Conservation (phyloP, 2,888 invertebrate genomes). For the Esperia sulphurella region DNA sequence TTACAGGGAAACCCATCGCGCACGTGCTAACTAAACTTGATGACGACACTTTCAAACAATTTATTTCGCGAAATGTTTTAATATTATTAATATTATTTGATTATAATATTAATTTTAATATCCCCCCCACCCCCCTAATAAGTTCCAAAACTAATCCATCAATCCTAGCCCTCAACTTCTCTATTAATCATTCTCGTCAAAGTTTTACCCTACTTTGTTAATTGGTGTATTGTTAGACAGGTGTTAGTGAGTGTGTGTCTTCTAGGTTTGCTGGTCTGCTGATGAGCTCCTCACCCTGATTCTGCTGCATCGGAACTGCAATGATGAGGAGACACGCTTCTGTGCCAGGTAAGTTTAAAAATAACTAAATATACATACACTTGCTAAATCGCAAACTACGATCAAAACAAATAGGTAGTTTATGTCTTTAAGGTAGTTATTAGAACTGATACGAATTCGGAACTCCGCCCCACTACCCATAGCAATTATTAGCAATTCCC, state of each 20-base stretch:
- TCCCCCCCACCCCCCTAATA: not conserved
- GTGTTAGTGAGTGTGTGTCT: slow-evolving; percentile 61
- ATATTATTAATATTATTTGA: not conserved
- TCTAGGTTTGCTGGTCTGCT: slow-evolving; percentile 48
- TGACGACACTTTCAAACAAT: slow-evolving; percentile 27
- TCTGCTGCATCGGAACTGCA: slow-evolving; percentile 20
- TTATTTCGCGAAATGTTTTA: slow-evolving; percentile 15
- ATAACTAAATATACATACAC: no score
- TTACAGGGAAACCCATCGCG: slow-evolving; percentile 40
- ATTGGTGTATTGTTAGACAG: slow-evolving; percentile 39
- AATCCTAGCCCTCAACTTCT: slow-evolving; percentile 7
- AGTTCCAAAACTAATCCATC: slow-evolving; percentile 1
- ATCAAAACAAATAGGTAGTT: no score
- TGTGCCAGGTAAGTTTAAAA: slow-evolving; percentile 55
- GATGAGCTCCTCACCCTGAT: slow-evolving; percentile 50
- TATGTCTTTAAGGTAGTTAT: no score
- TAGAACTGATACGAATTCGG: no score
- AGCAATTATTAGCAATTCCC: no score
- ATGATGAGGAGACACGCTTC: slow-evolving; percentile 62
- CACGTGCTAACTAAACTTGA: slow-evolving; percentile 56
- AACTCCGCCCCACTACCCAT: no score
- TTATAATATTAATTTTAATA: not conserved
- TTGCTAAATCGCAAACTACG: no score
- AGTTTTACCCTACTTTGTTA: slow-evolving; percentile 24
- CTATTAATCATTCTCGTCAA: slow-evolving; percentile 14